Evolutionary conservation across 2,888 invertebrate species (phyloP).

Genomic region (Epistrophe grossulariae): DNA sequence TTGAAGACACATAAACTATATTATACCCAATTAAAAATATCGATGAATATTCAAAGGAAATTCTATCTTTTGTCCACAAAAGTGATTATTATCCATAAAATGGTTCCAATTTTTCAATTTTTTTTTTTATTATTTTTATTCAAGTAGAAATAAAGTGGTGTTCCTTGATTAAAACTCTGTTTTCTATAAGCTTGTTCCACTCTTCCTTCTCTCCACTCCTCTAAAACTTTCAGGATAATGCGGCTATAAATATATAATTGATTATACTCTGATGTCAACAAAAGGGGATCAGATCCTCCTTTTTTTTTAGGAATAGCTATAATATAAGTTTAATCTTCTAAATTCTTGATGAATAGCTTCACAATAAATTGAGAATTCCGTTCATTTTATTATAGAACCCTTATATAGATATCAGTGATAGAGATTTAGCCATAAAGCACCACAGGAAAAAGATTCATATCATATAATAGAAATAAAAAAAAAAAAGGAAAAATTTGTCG

Average conservation of each 20-base stretch:
- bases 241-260: constrained; percentile 18
- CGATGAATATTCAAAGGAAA: constrained; percentile 30
- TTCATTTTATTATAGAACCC: constrained; percentile 26
- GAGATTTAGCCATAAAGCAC: not conserved
- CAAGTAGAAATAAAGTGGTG: not conserved
- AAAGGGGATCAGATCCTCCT: not conserved
- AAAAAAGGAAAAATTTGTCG: constrained; percentile 43
- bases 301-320: not conserved
- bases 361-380: constrained; percentile 45
- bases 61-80: constrained; percentile 11
- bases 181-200: not conserved
- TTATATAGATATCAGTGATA: not conserved
- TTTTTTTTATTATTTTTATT: not conserved
- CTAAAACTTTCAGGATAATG: not conserved
- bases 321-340: not conserved
- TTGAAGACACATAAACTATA: not conserved
- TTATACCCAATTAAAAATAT: constrained; percentile 21
- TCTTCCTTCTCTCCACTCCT: not conserved
- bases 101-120: not conserved
- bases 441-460: not conserved
- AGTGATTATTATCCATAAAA: not conserved
- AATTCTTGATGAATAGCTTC: constrained; percentile 46
- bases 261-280: constrained; percentile 11
- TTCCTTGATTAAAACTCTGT: constrained; percentile 15
- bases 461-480: not conserved